These are phyloP conservation scores for Apaloderma vittatum DNA, from an alignment of 2,113 vertebrate species.

Conservation along the genomic window DNA sequence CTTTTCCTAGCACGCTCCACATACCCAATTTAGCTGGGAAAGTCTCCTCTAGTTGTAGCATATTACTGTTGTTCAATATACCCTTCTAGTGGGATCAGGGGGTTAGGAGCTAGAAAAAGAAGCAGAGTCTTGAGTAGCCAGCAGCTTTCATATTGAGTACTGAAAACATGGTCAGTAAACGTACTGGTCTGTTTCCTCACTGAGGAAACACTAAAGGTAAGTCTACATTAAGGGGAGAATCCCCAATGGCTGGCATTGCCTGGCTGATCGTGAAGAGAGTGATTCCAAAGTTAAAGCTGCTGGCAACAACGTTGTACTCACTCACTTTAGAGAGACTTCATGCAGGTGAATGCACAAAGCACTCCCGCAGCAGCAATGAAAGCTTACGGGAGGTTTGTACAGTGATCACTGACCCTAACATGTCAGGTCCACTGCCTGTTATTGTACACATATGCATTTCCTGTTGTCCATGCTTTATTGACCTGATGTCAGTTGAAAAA, in stretches of 20 bases:
- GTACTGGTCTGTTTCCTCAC: background rate
- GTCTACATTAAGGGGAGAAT: background rate
- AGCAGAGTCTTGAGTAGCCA: background rate
- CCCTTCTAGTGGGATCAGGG: background rate
- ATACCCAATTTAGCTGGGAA: background rate
- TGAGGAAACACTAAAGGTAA: background rate
- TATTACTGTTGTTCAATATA: background rate
- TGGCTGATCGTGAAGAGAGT: background rate
- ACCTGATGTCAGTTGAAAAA: background rate
- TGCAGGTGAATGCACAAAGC: background rate
- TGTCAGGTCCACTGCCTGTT: background rate
- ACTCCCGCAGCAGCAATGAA: background rate
- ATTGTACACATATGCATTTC: background rate
- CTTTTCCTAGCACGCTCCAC: background rate
- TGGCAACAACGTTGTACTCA: background rate
- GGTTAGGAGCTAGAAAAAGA: background rate
- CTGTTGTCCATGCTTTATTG: background rate
- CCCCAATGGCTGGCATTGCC: too few species aligned
- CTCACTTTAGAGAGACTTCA: background rate
- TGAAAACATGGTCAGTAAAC: background rate
- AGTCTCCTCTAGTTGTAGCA: background rate
- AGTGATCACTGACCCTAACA: background rate
- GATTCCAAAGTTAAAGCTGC: background rate
- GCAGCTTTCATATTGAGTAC: fast-evolving
- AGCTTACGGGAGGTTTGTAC: background rate